Evolutionary conservation across 2,888 invertebrate species (phyloP), one percentile per base, ranked within the genome.

Genomic region (Lepidocyrtinus sp.): DNA sequence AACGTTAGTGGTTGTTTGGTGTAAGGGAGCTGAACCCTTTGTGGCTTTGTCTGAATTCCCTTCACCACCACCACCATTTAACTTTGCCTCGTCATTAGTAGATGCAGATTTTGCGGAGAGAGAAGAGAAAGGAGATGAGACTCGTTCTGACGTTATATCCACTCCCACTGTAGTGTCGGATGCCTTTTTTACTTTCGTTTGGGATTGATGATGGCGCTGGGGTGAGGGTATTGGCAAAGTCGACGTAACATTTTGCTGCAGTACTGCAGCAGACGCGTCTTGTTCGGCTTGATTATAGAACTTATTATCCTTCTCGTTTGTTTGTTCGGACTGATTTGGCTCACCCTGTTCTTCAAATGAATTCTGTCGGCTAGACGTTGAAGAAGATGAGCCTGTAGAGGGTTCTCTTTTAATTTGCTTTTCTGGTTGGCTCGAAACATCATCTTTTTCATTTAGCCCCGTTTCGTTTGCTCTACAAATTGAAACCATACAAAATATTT

Each of bases 181-280:
- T 17, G 9, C 27, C 65, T 25, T n/a, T 73, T 55, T 62, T 21
- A 59, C 59, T 59, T 36, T 67, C 67, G 74, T 64, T 74, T 15
- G n/a, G 59, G 65, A 46, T 68, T 68, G 75, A 9, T 75, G 74
- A 67, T 74, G 74, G 67, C 74, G 74, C 67, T 74, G 59, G 50
- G 65, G 74, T 62, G 62, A 21, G 12, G 45, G 24, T 46, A 67
- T 24, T 68, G 67, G 67, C 15, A 67, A 22, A 65, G 55, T 59
- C 27, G 74, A 61, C 27, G 50, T 64, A n/a, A 12, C 36, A 36
- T 36, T 36, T 26, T 67, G 73, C n/a, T 75, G 68, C 15, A 25
- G 5, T n/a, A n/a, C 36, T 36, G 36, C 12, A 12, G 5, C 36
- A 12, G 36, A 36, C 36, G 36, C 12, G 12, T 36, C 12, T 36